Conservation (phyloP, 2,113 vertebrate genomes). For the Zeus faber region DNA sequence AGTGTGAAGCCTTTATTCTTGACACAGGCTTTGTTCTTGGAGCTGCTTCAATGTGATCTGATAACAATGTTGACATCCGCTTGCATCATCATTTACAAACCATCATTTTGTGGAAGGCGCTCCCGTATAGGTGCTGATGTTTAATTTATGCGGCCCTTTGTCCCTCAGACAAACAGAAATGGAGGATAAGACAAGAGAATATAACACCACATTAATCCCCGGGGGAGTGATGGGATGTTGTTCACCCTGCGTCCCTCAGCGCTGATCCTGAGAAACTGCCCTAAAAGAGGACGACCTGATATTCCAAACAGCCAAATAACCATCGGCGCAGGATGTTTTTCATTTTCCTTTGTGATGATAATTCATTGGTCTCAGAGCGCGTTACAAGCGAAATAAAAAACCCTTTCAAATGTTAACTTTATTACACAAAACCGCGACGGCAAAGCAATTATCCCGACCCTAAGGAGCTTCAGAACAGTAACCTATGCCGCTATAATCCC, state of each 20-base stretch:
- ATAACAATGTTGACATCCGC: too few relatives aligned
- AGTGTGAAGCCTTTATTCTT: too few relatives aligned
- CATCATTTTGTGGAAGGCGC: too few relatives aligned
- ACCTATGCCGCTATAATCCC: slow-evolving; percentile 50
- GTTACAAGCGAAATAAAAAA: slow-evolving; percentile 11
- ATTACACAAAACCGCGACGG: slow-evolving; percentile 40
- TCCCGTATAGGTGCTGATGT: slow-evolving; percentile 27
- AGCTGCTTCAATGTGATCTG: too few relatives aligned
- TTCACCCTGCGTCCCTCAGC: too few relatives aligned
- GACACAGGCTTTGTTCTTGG: too few relatives aligned
- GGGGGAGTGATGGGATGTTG: neutral
- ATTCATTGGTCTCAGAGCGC: slow-evolving; percentile 35
- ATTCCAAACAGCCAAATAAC: neutral
- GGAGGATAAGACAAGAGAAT: neutral
- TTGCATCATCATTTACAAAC: too few relatives aligned
- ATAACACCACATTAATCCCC: neutral
- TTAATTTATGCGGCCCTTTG: slow-evolving; percentile 24
- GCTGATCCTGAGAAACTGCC: neutral
- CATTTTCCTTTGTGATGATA: slow-evolving; percentile 9
- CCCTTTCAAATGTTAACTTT: too few relatives aligned
- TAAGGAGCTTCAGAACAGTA: slow-evolving; percentile 49
- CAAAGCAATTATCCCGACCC: slow-evolving; percentile 24
- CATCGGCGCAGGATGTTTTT: slow-evolving; percentile 32
- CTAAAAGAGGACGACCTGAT: neutral
- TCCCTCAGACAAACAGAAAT: slow-evolving; percentile 12